phyloP scores from a whole-genome alignment of 2,888 invertebrate genomes.

The Antheraea yamamai region DNA sequence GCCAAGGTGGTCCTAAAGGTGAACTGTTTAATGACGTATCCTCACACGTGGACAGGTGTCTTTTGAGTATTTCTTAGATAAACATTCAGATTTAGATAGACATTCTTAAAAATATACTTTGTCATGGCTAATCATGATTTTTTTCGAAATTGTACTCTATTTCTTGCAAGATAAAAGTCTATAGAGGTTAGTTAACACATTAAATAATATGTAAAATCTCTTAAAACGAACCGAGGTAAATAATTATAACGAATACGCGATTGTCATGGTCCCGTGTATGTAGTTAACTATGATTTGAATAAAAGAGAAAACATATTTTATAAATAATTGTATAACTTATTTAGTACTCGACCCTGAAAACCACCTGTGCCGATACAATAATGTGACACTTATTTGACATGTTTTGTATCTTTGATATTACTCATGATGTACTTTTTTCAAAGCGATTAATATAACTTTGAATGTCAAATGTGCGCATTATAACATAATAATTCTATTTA shows the following conservation, averaged over 20 bases:
- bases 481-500: constrained; percentile 7
- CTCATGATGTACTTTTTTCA: constrained; percentile 3
- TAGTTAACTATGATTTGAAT: constrained; percentile 11
- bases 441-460: not conserved
- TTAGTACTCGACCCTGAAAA: constrained; percentile 5
- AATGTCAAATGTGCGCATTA: not conserved
- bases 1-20: constrained; percentile 75
- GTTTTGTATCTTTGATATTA: constrained; percentile 5
- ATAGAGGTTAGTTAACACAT: not conserved
- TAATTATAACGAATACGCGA: not conserved
- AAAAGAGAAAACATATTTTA: constrained; percentile 8
- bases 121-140: not conserved
- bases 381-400: constrained; percentile 12
- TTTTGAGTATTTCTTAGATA: not conserved
- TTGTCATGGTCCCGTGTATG: not conserved
- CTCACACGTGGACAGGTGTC: not conserved
- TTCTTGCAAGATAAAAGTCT: not conserved
- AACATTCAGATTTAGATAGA: too few species aligned
- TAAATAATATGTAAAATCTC: not conserved
- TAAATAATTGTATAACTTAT: constrained; percentile 15
- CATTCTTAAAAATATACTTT: not conserved
- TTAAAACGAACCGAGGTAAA: not conserved
- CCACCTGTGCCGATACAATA: constrained; percentile 7
- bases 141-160: not conserved
- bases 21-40: constrained; percentile 17